Percentiles rank a stretch among this genome's conserved stretches.
These are phyloP conservation scores for Sphaerophoria rueppellii DNA, from an alignment of 2,888 invertebrate genomes.

Conservation along the genomic window DNA sequence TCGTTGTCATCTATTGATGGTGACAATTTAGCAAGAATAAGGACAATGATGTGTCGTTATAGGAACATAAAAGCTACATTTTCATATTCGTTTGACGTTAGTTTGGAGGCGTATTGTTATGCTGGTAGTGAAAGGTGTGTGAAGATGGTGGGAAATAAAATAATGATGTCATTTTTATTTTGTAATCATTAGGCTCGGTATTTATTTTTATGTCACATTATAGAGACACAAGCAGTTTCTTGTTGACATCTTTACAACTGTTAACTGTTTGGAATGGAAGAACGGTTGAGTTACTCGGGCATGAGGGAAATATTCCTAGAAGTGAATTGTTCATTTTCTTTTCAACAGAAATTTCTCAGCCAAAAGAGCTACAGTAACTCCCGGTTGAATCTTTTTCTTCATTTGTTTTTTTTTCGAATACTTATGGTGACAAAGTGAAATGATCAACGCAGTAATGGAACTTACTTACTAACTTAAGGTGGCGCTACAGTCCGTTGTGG, in stretches of 20 bases:
- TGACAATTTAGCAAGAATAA: slow-evolving; percentile 56
- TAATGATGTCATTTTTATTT: slow-evolving; percentile 9
- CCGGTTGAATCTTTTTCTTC: no score
- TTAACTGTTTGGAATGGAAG: not conserved
- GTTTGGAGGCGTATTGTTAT: not conserved
- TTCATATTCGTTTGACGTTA: slow-evolving; percentile 25
- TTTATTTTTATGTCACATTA: slow-evolving; percentile 15
- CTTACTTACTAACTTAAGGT: no score
- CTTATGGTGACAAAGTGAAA: no score
- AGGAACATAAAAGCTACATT: slow-evolving; percentile 30
- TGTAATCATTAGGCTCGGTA: slow-evolving; percentile 1
- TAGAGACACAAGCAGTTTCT: slow-evolving; percentile 4
- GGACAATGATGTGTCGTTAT: slow-evolving; percentile 66
- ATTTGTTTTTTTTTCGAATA: no score
- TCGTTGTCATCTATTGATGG: slow-evolving; percentile 50
- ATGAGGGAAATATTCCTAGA: no score
- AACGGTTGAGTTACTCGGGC: not conserved
- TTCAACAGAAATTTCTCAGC: no score
- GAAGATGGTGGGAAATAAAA: not conserved
- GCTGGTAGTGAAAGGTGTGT: not conserved
- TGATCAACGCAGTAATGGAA: no score
- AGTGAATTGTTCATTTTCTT: no score
- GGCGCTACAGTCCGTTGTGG: no score
- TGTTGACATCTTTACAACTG: not conserved
- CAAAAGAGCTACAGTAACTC: no score